Evolutionary conservation across 2,888 invertebrate genomes (phyloP).

Genomic region (Epinotia brunnichana): DNA sequence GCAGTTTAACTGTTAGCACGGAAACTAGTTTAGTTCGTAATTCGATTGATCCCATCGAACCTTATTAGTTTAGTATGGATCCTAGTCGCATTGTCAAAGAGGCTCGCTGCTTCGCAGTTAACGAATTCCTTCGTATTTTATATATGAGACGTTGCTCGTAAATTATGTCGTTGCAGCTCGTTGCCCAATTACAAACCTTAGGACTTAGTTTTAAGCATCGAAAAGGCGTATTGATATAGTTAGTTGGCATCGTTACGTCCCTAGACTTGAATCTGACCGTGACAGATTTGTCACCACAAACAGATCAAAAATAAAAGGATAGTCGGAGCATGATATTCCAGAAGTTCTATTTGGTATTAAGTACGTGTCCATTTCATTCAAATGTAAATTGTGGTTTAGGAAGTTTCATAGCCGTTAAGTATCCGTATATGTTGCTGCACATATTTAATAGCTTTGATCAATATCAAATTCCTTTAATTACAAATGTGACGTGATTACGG

Average conservation of each 20-base stretch:
- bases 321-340: background rate
- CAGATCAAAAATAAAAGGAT: constrained; percentile 5
- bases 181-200: background rate
- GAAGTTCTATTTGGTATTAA: background rate
- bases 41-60: constrained; percentile 60
- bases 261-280: constrained; percentile 52
- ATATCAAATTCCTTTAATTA: background rate
- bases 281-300: constrained; percentile 57
- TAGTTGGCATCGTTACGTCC: constrained; percentile 38
- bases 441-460: background rate
- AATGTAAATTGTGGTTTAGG: background rate
- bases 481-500: background rate
- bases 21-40: constrained; percentile 47
- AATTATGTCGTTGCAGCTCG: background rate
- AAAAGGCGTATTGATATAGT: background rate
- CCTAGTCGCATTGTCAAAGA: constrained; percentile 24
- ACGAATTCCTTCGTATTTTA: background rate
- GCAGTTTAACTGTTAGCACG: constrained; percentile 33
- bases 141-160: background rate
- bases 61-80: constrained; percentile 56
- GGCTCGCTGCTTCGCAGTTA: background rate
- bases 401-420: background rate
- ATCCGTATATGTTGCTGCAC: background rate
- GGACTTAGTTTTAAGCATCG: background rate
- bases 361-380: background rate